Evolutionary conservation across 53 echinoderm and acorn worm species (phyloP).

Genomic region (Mesocentrotus franciscanus): DNA sequence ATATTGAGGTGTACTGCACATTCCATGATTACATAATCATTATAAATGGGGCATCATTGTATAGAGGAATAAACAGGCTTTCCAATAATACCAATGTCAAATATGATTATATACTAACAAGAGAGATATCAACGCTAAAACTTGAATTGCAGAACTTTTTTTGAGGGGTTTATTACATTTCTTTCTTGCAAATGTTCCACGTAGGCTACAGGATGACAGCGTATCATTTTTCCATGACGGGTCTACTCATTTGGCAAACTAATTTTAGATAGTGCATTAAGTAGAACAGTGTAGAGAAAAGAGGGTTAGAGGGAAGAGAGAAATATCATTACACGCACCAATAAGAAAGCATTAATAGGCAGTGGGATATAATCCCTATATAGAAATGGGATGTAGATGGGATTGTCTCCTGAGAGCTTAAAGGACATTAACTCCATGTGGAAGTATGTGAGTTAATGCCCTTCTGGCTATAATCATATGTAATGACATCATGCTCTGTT

Average conservation of each 20-base stretch:
- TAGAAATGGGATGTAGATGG: not conserved
- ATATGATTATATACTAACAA: no score
- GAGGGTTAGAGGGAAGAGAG: not conserved
- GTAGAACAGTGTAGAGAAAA: not conserved
- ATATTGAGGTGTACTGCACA: no score
- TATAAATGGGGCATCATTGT: no score
- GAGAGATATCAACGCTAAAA: no score
- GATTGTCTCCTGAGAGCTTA: not conserved
- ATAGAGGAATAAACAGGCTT: no score
- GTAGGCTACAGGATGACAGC: not conserved
- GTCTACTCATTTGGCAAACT: not conserved
- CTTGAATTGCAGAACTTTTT: no score
- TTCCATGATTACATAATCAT: no score
- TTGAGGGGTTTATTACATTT: not conserved
- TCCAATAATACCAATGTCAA: no score
- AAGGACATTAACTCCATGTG: no score
- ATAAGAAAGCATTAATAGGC: constrained; percentile 42
- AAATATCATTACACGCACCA: constrained; percentile 33
- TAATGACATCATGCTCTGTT: not conserved
- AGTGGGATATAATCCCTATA: not conserved
- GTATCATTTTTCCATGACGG: not conserved
- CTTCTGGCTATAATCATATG: no score
- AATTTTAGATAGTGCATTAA: not conserved
- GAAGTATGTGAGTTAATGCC: no score
- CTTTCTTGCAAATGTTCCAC: not conserved